Conservation (phyloP, 2,113 vertebrate genomes). For the Fulica atra region DNA sequence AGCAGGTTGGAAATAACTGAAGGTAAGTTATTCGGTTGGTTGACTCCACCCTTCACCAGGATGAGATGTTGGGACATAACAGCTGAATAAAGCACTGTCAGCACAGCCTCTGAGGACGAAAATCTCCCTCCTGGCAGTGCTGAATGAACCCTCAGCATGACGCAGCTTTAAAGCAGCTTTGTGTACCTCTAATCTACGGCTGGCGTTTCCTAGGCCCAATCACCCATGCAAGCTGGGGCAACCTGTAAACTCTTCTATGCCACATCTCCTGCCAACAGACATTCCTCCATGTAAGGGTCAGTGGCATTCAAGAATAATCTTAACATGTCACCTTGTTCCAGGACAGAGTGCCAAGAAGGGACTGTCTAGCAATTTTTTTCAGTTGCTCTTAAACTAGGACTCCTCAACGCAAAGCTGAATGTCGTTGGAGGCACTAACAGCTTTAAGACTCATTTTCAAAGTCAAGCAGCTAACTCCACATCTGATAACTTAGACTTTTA, state of each 20-base stretch:
- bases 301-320: background rate
- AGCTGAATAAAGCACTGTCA: background rate
- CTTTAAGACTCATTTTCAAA: background rate
- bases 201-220: background rate
- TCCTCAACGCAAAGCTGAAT: background rate
- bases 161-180: background rate
- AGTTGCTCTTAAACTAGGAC: background rate
- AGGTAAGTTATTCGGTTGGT: background rate
- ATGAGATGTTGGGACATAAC: background rate
- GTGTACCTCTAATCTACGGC: background rate
- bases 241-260: background rate
- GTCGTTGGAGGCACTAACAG: background rate
- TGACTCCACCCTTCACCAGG: background rate
- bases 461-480: background rate
- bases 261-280: background rate
- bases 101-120: background rate
- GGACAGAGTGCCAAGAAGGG: background rate
- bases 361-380: background rate
- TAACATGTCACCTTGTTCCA: background rate
- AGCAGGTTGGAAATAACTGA: background rate
- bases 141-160: rapidly evolving
- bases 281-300: background rate
- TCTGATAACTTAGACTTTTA: background rate
- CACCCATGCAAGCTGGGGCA: background rate
- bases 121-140: background rate